phyloP scores from a whole-genome alignment of 2,113 vertebrate species.

The Callionymus lyra region DNA sequence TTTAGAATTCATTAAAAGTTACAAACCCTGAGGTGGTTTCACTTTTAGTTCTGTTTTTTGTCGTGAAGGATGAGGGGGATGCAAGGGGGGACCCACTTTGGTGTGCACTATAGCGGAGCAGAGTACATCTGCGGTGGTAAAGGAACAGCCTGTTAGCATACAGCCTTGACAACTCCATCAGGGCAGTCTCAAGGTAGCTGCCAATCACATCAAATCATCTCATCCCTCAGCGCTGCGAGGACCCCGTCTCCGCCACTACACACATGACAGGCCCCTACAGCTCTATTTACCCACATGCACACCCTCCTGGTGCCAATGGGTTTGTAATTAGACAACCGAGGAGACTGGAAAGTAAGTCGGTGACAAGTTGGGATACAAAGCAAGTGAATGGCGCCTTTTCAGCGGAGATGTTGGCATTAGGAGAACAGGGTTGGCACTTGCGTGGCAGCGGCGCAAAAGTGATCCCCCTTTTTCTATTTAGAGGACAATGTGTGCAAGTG shows the following conservation, averaged over 20 bases:
- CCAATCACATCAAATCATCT: constrained; percentile 95
- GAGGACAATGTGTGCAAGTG: constrained; percentile 23
- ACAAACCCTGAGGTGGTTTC: too few species aligned
- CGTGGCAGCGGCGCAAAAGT: constrained; percentile 26
- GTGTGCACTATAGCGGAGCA: constrained; percentile 58
- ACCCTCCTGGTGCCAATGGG: constrained; percentile 74
- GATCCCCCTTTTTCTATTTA: constrained; percentile 43
- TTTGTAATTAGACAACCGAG: constrained; percentile 76
- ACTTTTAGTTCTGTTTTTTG: too few species aligned
- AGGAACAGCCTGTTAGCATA: constrained; percentile 70
- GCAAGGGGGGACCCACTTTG: constrained; percentile 2
- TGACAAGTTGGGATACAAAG: constrained; percentile 56
- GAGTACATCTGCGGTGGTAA: constrained; percentile 67
- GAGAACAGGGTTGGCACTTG: constrained; percentile 43
- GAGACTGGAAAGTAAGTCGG: constrained; percentile 41
- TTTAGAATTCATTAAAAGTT: too few species aligned
- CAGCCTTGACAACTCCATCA: constrained; percentile 95
- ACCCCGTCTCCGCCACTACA: constrained; percentile 56
- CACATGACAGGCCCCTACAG: constrained; percentile 88
- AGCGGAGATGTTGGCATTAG: constrained; percentile 35
- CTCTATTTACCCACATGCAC: constrained; percentile 86
- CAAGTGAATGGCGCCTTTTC: constrained; percentile 48
- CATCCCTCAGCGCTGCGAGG: constrained; percentile 86
- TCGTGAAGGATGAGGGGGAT: too few species aligned
- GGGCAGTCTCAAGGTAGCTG: constrained; percentile 93